Conservation (phyloP, 30 jellyfish, hydroid and myxozoan genomes). For the Turritopsis rubra region DNA sequence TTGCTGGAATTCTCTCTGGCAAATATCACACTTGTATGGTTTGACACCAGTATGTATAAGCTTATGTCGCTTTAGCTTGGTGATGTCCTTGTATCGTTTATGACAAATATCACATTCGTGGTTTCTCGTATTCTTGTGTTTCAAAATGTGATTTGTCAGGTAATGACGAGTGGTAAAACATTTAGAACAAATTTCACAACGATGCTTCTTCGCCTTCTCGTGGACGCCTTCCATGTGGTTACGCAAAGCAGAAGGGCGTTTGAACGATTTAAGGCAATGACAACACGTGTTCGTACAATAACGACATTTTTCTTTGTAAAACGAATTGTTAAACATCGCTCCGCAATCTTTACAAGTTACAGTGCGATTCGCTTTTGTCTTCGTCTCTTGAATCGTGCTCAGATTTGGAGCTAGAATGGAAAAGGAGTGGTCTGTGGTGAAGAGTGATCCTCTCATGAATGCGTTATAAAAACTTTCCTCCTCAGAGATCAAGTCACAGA, state of each 20-base stretch:
- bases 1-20: background rate
- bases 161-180: background rate
- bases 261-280: background rate
- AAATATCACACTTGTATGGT: background rate
- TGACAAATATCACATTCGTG: background rate
- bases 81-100: background rate
- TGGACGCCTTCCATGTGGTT: background rate
- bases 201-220: background rate
- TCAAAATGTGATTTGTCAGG: background rate
- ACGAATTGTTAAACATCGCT: background rate
- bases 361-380: background rate
- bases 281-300: background rate
- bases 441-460: too few relatives aligned
- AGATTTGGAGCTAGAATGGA: background rate
- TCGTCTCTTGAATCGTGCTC: background rate
- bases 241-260: background rate
- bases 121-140: background rate
- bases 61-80: background rate
- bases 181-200: background rate
- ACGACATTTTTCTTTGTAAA: background rate
- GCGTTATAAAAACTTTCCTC: too few relatives aligned
- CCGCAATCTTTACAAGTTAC: background rate
- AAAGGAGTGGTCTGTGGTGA: background rate
- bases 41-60: background rate
- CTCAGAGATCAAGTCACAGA: too few relatives aligned